Percentiles rank a stretch among this genome's conserved stretches.
Conservation (phyloP, 2,797 vertebrate genomes). For the Moxostoma hubbsi region DNA sequence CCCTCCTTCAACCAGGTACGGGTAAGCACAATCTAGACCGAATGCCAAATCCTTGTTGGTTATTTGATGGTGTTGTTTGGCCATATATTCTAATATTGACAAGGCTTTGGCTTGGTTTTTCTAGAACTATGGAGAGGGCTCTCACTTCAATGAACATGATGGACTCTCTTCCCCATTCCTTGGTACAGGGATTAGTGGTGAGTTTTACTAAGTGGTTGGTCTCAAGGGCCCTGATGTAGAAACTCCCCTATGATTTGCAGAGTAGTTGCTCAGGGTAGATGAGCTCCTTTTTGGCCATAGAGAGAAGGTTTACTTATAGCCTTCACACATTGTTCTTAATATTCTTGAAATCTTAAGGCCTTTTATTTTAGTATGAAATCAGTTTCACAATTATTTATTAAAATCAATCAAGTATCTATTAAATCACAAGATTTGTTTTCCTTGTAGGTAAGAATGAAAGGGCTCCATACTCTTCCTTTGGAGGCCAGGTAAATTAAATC, state of each 20-base stretch:
- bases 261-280: slow-evolving; percentile 63
- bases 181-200: slow-evolving; percentile 89
- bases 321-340: not conserved
- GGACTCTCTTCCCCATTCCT: slow-evolving; percentile 90
- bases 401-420: no score
- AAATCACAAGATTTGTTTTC: slow-evolving; percentile 28
- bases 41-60: not conserved
- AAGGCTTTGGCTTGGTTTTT: slow-evolving; percentile 41
- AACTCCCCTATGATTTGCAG: slow-evolving; percentile 68
- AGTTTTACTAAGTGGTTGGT: slow-evolving; percentile 65
- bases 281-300: no score
- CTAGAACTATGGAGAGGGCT: slow-evolving; percentile 88
- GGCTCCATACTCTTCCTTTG: slow-evolving; percentile 84
- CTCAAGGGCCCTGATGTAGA: slow-evolving; percentile 73
- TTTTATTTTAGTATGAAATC: no score
- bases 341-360: no score
- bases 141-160: slow-evolving; percentile 89
- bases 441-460: slow-evolving; percentile 90
- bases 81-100: not conserved
- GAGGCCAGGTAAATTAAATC: slow-evolving; percentile 79
- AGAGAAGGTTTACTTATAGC: not conserved
- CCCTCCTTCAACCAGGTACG: slow-evolving; percentile 92
- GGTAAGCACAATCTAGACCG: slow-evolving; percentile 73
- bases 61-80: not conserved
- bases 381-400: no score